These are phyloP conservation scores for Cheirogaleus major DNA, from an alignment of 2,797 vertebrate species.

Conservation along the genomic window DNA sequence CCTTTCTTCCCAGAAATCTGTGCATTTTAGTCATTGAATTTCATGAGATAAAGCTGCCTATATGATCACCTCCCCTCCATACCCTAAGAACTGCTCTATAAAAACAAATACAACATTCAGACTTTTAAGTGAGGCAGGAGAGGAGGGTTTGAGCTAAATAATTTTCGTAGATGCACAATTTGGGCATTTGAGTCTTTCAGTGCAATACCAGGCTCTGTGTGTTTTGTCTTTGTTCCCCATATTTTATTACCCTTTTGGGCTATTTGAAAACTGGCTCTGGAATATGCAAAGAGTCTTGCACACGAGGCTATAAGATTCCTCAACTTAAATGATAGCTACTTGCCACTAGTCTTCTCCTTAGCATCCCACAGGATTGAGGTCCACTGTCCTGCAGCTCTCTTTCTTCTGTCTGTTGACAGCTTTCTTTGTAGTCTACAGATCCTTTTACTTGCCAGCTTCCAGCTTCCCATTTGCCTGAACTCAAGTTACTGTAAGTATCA, in stretches of 20 bases:
- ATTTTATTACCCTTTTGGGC: not conserved
- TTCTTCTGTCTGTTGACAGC: not conserved
- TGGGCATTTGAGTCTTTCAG: not conserved
- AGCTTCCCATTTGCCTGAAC: not conserved
- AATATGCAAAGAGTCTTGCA: not conserved
- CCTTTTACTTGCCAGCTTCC: not conserved
- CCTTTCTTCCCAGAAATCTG: not conserved
- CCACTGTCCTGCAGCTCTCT: not conserved
- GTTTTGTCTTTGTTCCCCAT: not conserved
- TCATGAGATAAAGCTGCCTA: not conserved
- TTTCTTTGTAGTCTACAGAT: not conserved
- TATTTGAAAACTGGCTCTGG: not conserved
- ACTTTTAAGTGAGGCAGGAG: not conserved
- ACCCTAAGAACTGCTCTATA: not conserved
- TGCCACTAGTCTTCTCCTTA: not conserved
- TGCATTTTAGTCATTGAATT: not conserved
- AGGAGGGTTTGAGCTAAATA: not conserved
- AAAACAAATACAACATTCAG: not conserved
- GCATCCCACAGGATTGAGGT: not conserved
- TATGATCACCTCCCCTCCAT: not conserved
- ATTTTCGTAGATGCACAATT: not conserved
- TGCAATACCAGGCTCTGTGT: not conserved
- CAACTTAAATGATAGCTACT: not conserved
- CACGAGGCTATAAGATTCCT: not conserved
- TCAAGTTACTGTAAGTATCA: not conserved